A percentile compares a stretch with the other conserved stretches of the same genome.
phyloP scores from a whole-genome alignment of 2,113 vertebrate genomes.

The Prionailurus viverrinus region DNA sequence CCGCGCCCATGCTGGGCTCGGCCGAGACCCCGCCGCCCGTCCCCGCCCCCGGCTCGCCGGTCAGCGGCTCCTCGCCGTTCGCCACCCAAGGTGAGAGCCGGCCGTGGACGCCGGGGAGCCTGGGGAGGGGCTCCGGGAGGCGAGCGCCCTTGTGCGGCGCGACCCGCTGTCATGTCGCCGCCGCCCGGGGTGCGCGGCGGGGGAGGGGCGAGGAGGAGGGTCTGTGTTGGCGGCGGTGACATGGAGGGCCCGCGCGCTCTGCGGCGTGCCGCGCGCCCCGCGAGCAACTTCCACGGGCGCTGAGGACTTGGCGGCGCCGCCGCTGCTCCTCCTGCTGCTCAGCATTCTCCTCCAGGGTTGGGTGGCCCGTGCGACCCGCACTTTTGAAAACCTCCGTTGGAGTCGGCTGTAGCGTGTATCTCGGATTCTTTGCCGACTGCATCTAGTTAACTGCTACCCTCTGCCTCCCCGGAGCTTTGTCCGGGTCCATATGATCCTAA shows the following conservation, averaged over 20 bases:
- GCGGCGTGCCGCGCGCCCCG: background rate
- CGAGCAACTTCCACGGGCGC: conserved; percentile 57
- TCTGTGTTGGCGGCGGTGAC: conserved; percentile 34
- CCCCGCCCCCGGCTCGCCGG: conserved; percentile 78
- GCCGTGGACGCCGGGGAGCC: background rate
- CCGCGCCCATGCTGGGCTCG: conserved; percentile 85
- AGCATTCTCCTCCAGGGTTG: rapidly evolving
- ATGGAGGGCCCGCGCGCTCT: conserved; percentile 41
- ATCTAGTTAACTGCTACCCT: background rate
- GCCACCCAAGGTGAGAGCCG: conserved; percentile 86
- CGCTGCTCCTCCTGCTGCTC: background rate
- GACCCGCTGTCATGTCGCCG: conserved; percentile 70
- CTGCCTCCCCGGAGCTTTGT: conserved; percentile 63
- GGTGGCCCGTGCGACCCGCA: background rate
- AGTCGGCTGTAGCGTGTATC: background rate
- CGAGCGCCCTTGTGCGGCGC: background rate
- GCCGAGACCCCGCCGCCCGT: conserved; percentile 78
- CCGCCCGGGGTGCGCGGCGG: conserved; percentile 50
- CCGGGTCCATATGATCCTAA: conserved; percentile 13
- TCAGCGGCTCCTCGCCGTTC: conserved; percentile 82
- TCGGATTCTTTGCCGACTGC: background rate
- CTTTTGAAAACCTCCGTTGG: background rate
- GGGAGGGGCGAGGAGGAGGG: conserved; percentile 58
- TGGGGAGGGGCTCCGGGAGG: background rate
- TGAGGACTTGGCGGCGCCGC: background rate